Percentiles rank a stretch among this genome's conserved stretches.
Conservation (phyloP, 2,797 vertebrate genomes). For the Prionace glauca region DNA sequence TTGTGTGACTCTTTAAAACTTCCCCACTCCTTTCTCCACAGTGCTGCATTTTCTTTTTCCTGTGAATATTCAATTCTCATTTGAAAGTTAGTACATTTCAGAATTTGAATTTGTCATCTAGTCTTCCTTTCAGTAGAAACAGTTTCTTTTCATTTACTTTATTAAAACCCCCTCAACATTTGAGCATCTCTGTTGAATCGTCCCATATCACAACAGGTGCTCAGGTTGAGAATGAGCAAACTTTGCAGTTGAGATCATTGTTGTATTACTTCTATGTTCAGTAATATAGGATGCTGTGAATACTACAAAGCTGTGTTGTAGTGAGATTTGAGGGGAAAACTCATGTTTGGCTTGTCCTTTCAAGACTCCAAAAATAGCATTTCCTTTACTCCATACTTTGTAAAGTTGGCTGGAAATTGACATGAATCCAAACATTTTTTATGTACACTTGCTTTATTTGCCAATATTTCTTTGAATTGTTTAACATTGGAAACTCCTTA, state of each 20-base stretch:
- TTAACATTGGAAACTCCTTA: neutral
- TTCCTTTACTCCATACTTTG: neutral
- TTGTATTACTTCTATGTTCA: neutral
- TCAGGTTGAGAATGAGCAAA: neutral
- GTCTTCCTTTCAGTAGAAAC: neutral
- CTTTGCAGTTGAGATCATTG: too few relatives aligned
- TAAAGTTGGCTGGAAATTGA: neutral
- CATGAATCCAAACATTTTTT: neutral
- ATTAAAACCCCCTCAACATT: neutral
- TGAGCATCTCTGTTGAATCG: neutral
- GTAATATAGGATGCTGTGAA: neutral
- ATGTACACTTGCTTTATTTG: neutral
- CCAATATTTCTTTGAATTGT: neutral
- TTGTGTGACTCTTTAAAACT: neutral
- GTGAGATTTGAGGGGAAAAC: too few relatives aligned
- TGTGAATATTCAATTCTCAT: neutral
- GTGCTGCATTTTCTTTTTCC: too few relatives aligned
- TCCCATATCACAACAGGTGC: neutral
- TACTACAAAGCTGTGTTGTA: neutral
- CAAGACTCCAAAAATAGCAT: neutral
- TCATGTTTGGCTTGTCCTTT: neutral
- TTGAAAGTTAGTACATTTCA: neutral
- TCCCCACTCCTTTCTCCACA: neutral
- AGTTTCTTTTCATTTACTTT: neutral
- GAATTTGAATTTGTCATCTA: neutral